Evolutionary conservation across 53 echinoderm and acorn worm species (phyloP), one percentile per base, ranked within the genome.

Genomic region (Holothuria scabra): DNA sequence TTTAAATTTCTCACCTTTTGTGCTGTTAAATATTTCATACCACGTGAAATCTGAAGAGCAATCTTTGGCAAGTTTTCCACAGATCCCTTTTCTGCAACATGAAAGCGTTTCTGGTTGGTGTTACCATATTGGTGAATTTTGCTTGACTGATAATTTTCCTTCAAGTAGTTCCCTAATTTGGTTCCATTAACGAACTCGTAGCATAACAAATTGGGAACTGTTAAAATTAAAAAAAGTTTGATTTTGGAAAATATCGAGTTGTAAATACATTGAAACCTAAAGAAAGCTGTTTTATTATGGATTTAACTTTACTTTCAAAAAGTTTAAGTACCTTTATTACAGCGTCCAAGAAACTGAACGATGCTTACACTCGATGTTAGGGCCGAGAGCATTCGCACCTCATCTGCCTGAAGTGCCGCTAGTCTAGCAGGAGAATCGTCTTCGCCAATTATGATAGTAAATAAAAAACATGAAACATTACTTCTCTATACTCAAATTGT

Each of bases 1-100:
- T 16, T 18, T 18, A 52, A 13, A n/a, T n/a, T n/a, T 22, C 72
- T 44, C 48, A 72, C 72, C 25, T 24, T 72, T 9, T 48, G 22
- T 8, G 34, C 24, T 44, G 46, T 72, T 14, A 72, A 21, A 72
- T 35, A 72, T 21, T 48, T 19, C 26, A 72, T 32, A 5, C 72
- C 72, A 11, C 46, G 44, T 14, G 46, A 48, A 30, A 72, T 48
- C 1, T 72, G 72, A 72, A 72, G 49, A 25, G 46, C 72, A 48
- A 46, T 11, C 9, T 6, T 22, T 23, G 52, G 44, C 48, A 72
- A 48, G 1, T 0, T 12, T 8, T 72, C 46, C 8, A 46, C 46
- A 41, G 44, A 24, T 44, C 72, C 72, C 23, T 44, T 72, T 9
- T 72, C 72, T 46, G 46, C 5, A 72, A 72, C 72, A 10, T 69